Percentiles rank a stretch among this genome's conserved stretches.
phyloP scores from a whole-genome alignment of 2,888 invertebrate species.

The Marasmarcha lunaedactyla region DNA sequence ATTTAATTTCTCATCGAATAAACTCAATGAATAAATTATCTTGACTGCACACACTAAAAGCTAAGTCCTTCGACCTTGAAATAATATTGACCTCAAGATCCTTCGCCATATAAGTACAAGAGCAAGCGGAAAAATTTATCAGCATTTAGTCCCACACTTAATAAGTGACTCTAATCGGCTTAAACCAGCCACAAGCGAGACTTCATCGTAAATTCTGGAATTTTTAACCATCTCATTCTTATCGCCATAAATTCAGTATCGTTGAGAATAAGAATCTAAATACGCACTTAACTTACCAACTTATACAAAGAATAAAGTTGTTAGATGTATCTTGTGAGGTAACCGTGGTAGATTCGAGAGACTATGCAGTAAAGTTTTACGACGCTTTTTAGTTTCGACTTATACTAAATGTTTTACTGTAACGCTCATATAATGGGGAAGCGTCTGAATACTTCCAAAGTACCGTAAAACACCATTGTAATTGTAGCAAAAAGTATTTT shows the following conservation, averaged over 20 bases:
- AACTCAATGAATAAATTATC: too few relatives aligned
- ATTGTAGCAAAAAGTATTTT: too few relatives aligned
- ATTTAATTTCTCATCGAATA: too few relatives aligned
- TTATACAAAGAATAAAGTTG: slow-evolving; percentile 41
- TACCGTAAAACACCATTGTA: too few relatives aligned
- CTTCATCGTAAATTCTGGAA: slow-evolving; percentile 59
- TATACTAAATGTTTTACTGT: background rate
- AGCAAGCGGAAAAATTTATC: slow-evolving; percentile 53
- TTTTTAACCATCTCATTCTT: slow-evolving; percentile 43
- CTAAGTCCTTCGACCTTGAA: too few relatives aligned
- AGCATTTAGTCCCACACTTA: slow-evolving; percentile 63
- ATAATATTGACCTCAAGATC: background rate
- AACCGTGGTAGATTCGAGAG: too few relatives aligned
- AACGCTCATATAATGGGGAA: too few relatives aligned
- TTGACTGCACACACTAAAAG: too few relatives aligned
- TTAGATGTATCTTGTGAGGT: slow-evolving; percentile 22
- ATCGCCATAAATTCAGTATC: slow-evolving; percentile 64
- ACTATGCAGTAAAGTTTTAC: too few relatives aligned
- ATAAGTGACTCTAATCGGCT: slow-evolving; percentile 64
- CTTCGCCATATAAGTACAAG: slow-evolving; percentile 3
- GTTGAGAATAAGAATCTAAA: slow-evolving; percentile 39
- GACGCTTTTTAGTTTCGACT: slow-evolving; percentile 3
- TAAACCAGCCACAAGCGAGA: slow-evolving; percentile 29
- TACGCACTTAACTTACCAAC: slow-evolving; percentile 42
- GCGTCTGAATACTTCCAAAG: too few relatives aligned